Evolutionary conservation across 2,888 invertebrate genomes (phyloP).

Genomic region (Eilema griseolum): DNA sequence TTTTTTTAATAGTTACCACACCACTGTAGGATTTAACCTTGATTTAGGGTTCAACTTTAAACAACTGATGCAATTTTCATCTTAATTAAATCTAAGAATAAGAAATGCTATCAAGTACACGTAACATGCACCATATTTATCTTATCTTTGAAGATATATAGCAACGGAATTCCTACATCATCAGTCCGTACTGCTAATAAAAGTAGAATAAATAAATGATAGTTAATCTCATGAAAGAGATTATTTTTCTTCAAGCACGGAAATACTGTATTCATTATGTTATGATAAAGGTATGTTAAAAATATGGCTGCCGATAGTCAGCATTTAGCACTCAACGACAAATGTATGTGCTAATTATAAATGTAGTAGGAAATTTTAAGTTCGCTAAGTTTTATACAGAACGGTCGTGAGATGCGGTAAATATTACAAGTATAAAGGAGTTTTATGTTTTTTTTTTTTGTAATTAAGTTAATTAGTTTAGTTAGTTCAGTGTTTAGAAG

Average conservation of each 20-base stretch:
- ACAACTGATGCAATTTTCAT: too few relatives aligned
- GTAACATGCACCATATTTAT: constrained; percentile 13
- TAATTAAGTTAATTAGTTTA: neutral
- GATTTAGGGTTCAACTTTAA: too few relatives aligned
- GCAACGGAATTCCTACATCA: neutral
- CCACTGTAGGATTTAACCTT: neutral
- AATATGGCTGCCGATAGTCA: constrained; percentile 8
- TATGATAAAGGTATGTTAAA: constrained; percentile 18
- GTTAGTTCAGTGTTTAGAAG: neutral
- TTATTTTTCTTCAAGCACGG: constrained; percentile 16
- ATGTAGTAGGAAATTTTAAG: constrained; percentile 13
- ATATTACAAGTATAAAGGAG: neutral
- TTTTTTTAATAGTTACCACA: neutral
- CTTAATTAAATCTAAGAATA: neutral
- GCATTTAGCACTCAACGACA: constrained; percentile 14
- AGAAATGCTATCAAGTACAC: neutral
- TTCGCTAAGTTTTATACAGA: constrained; percentile 5
- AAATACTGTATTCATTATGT: constrained; percentile 13
- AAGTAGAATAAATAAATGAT: constrained; percentile 20
- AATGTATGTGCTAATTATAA: constrained; percentile 19
- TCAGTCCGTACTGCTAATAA: constrained; percentile 2
- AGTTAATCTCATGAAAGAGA: constrained; percentile 19
- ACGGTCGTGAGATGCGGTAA: neutral
- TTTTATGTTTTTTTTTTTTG: constrained; percentile 2
- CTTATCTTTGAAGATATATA: constrained; percentile 18